These are phyloP conservation scores for Brenthis hecate DNA, from an alignment of 2,888 invertebrate species.

Conservation along the genomic window DNA sequence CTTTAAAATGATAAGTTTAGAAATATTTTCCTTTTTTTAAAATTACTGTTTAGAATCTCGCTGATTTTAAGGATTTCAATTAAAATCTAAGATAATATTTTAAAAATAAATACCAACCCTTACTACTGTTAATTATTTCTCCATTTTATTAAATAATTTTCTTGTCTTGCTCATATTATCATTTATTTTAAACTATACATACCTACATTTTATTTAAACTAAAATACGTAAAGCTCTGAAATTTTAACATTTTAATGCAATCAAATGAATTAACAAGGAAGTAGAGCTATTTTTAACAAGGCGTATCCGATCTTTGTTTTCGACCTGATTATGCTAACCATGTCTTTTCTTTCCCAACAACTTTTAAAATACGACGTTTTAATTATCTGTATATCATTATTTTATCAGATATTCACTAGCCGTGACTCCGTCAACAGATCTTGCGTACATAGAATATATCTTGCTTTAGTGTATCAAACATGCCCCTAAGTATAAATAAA, in stretches of 20 bases:
- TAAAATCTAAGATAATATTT: too few relatives aligned
- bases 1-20: neutral
- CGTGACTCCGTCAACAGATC: constrained; percentile 32
- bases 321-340: constrained; percentile 30
- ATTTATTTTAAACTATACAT: too few relatives aligned
- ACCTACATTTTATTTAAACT: too few relatives aligned
- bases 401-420: constrained; percentile 37
- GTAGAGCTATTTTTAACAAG: neutral
- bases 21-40: too few relatives aligned
- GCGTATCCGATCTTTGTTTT: constrained; percentile 14
- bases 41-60: too few relatives aligned
- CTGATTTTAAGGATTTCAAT: too few relatives aligned
- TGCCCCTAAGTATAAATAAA: constrained; percentile 66
- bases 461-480: constrained; percentile 61
- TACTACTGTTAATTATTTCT: too few relatives aligned
- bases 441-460: constrained; percentile 20
- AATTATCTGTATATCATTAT: constrained; percentile 37
- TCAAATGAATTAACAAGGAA: neutral
- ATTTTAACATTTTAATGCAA: neutral
- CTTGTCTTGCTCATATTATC: too few relatives aligned
- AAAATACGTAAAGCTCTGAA: too few relatives aligned
- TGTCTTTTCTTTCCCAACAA: constrained; percentile 21
- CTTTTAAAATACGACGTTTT: constrained; percentile 27
- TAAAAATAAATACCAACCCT: too few relatives aligned
- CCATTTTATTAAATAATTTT: too few relatives aligned